These are phyloP conservation scores for Hippocampus barbouri DNA, from an alignment of 2,113 vertebrate genomes.

Conservation along the genomic window DNA sequence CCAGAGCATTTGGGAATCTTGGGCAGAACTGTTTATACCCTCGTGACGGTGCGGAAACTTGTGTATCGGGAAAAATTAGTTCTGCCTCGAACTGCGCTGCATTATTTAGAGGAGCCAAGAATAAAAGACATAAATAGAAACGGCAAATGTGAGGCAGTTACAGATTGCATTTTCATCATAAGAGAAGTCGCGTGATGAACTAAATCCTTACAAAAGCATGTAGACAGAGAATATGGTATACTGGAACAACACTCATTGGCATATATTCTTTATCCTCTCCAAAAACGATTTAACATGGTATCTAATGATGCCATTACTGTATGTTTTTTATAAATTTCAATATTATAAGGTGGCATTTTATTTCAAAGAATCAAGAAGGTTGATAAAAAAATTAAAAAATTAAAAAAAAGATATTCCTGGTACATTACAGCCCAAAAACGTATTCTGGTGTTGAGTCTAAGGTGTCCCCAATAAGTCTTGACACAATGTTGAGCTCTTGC, in stretches of 20 bases:
- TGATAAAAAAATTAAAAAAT: no score
- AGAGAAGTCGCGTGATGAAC: no score
- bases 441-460: no score
- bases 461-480: no score
- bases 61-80: neutral
- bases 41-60: neutral
- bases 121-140: conserved; percentile 1
- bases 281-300: no score
- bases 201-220: neutral
- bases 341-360: no score
- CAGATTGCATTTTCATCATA: neutral
- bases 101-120: neutral
- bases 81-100: neutral
- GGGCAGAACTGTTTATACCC: neutral
- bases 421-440: no score
- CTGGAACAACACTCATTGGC: neutral
- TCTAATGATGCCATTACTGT: no score
- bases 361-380: no score
- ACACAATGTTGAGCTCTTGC: no score
- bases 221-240: neutral
- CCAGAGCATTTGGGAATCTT: neutral
- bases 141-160: neutral
- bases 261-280: neutral
- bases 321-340: no score
- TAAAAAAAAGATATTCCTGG: no score